Base-by-base conservation (phyloP, 2,888 invertebrate genomes). In the Labia minor region DNA sequence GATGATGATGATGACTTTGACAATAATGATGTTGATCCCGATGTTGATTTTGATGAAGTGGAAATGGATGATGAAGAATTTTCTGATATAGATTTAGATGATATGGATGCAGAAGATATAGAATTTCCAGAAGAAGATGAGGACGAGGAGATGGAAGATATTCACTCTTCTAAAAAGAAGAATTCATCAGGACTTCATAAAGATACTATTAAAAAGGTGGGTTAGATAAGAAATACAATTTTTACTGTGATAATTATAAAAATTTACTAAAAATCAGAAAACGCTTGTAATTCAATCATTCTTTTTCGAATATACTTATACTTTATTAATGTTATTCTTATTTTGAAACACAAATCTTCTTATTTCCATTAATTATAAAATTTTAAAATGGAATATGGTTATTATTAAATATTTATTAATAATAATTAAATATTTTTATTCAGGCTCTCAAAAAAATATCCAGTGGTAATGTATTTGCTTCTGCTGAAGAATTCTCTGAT, bases 401-500 rank as follows among this genome's bases (percentile, higher is more conserved):
- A n/a, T n/a, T n/a, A n/a, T n/a, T n/a, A n/a, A n/a, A n/a, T n/a
- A n/a, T n/a, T n/a, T n/a, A n/a, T n/a, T n/a, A n/a, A n/a, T n/a
- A n/a, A n/a, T n/a, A n/a, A n/a, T n/a, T n/a, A n/a, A n/a, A n/a
- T n/a, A n/a, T n/a, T n/a, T n/a, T n/a, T n/a, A n/a, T 16, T 67
- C 67, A 49, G 20, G 61, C 61, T n/a, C 21, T 64, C n/a, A 65
- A 71, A 66, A 21, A 68, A 37, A 66, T 64, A 19, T 69, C 72
- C 14, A 74, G 74, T 63, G 73, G 72, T n/a, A 76, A 76, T 64
- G 72, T 90, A 37, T 92, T 92, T 78, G 90, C 91, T 1, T 88
- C 91, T 0, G 92, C 92, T 0, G 93, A 93, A 76, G 88, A 94
- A 78, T 95, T 95, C 80, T 88, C 94, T 0, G 87, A 90, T 62